Percentiles rank a stretch among this genome's conserved stretches.
These are phyloP conservation scores for Oreochromis niloticus DNA, from an alignment of 2,113 vertebrate species.

Conservation along the genomic window DNA sequence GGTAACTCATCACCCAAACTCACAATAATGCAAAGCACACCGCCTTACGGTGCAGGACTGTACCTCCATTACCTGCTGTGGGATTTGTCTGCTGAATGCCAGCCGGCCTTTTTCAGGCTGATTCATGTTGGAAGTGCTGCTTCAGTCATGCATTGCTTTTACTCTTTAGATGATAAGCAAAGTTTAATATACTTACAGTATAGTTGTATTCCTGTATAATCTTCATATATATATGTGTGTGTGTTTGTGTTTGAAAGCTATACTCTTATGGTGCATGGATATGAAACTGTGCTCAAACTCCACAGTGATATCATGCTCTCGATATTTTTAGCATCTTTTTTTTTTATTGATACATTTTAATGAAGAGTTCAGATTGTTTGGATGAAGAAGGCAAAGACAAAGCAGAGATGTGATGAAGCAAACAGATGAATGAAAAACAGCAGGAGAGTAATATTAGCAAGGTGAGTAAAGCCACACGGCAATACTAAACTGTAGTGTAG, in stretches of 20 bases:
- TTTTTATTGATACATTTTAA: slow-evolving; percentile 40
- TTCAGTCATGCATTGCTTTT: neutral
- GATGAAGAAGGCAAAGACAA: neutral
- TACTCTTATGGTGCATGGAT: neutral
- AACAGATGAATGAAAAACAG: neutral
- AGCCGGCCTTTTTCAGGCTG: neutral
- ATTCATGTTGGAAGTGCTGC: neutral
- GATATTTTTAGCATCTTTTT: slow-evolving; percentile 46
- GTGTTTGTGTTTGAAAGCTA: neutral
- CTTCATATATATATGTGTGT: neutral
- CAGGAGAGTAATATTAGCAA: neutral
- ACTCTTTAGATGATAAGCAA: neutral
- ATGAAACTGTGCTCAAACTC: neutral
- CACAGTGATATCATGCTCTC: neutral
- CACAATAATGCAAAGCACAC: slow-evolving; percentile 15
- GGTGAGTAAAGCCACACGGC: neutral
- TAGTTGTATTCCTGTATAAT: neutral
- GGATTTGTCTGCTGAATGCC: slow-evolving; percentile 5
- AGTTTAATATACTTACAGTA: neutral
- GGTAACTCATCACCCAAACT: slow-evolving; percentile 25
- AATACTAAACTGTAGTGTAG: neutral
- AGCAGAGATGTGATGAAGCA: neutral
- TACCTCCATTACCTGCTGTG: slow-evolving; percentile 22
- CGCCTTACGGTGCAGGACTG: neutral
- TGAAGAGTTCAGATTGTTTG: slow-evolving; percentile 43